Conservation (phyloP, 2,113 vertebrate genomes). For the Ophthalmolycus amberensis region DNA sequence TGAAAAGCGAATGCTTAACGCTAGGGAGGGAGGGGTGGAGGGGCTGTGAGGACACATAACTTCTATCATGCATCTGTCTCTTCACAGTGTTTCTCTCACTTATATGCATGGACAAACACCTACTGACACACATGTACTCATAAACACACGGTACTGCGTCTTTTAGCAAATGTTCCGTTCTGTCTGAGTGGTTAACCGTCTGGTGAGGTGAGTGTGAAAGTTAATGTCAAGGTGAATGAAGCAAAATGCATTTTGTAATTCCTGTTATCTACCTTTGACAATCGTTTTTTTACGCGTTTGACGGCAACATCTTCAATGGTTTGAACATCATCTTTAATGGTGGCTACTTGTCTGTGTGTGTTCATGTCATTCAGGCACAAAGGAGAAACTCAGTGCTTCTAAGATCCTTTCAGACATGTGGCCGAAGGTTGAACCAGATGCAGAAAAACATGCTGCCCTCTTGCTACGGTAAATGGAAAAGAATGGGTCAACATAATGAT, state of each 20-base stretch:
- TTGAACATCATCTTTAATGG: slow-evolving; percentile 46
- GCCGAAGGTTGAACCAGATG: slow-evolving; percentile 82
- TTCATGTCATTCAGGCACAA: slow-evolving; percentile 82
- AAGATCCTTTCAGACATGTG: slow-evolving; percentile 86
- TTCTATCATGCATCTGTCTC: slow-evolving; percentile 36
- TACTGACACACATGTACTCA: slow-evolving; percentile 8
- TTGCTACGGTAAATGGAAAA: slow-evolving; percentile 87
- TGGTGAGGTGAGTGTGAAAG: slow-evolving; percentile 44
- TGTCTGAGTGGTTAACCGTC: slow-evolving; percentile 27
- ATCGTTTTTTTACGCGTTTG: slow-evolving; percentile 44
- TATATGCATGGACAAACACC: neutral
- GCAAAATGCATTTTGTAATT: slow-evolving; percentile 43
- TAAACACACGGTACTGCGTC: slow-evolving; percentile 1
- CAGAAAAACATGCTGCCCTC: slow-evolving; percentile 82
- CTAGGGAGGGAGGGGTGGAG: neutral
- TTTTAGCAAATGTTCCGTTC: slow-evolving; percentile 16
- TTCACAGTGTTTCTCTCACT: slow-evolving; percentile 12
- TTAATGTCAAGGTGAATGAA: slow-evolving; percentile 31
- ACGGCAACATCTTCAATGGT: slow-evolving; percentile 37
- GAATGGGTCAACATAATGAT: neutral
- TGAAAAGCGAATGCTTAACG: slow-evolving; percentile 34
- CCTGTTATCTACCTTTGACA: slow-evolving; percentile 8
- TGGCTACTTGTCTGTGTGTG: slow-evolving; percentile 17
- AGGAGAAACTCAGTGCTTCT: slow-evolving; percentile 82
- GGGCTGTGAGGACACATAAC: slow-evolving; percentile 35